These are phyloP conservation scores for Hycleus cichorii DNA, from an alignment of 1,140 invertebrate species.

Conservation along the genomic window DNA sequence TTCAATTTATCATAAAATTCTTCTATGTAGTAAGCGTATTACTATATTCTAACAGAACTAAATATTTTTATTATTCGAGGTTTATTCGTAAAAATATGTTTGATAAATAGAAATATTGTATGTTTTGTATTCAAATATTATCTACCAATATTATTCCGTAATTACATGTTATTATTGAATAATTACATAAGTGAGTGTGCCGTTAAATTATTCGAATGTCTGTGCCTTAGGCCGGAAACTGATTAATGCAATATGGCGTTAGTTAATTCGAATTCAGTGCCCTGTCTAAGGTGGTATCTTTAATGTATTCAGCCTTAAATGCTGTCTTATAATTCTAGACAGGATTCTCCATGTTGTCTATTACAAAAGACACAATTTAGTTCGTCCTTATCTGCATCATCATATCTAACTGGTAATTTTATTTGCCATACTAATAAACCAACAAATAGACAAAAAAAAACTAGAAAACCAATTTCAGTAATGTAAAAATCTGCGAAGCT, in stretches of 20 bases:
- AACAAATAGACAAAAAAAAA: too few species aligned
- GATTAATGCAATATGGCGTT: slow-evolving; percentile 21
- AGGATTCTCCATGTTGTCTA: slow-evolving; percentile 4
- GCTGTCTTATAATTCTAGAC: slow-evolving; percentile 19
- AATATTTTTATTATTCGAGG: too few species aligned
- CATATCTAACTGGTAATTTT: too few species aligned
- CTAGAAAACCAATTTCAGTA: background rate
- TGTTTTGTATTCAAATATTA: background rate
- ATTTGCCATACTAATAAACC: too few species aligned
- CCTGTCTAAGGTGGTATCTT: slow-evolving; percentile 11
- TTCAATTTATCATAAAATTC: too few species aligned
- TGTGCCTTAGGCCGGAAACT: slow-evolving; percentile 20
- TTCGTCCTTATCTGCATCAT: too few species aligned
- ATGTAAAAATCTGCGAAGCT: slow-evolving; percentile 7
- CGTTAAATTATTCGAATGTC: slow-evolving; percentile 17
- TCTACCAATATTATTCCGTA: slow-evolving; percentile 7
- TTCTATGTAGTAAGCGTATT: too few species aligned
- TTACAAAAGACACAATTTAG: background rate
- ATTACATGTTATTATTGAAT: slow-evolving; percentile 20
- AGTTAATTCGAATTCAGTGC: slow-evolving; percentile 20
- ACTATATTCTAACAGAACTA: too few species aligned
- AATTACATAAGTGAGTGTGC: slow-evolving; percentile 14
- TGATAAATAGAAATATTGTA: too few species aligned
- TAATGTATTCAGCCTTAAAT: slow-evolving; percentile 19
- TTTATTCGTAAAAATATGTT: too few species aligned